Evolutionary conservation across 2,888 invertebrate genomes (phyloP).

Genomic region (Mythimna vitellina): DNA sequence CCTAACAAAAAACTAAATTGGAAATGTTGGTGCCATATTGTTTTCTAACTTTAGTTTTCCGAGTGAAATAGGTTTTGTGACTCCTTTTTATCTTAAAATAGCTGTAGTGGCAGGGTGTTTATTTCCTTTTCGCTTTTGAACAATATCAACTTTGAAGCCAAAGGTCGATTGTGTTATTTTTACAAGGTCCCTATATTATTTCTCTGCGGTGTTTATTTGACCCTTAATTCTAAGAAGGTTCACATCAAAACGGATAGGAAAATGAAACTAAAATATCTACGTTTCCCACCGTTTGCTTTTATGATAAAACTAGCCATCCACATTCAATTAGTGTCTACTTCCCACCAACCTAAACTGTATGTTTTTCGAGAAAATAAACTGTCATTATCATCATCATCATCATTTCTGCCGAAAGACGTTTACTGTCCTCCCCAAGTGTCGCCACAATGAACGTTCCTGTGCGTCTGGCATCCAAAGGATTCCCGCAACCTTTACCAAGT

Average conservation of each 20-base stretch:
- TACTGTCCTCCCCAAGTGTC: too few relatives aligned
- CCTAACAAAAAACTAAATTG: constrained; percentile 57
- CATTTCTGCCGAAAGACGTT: too few relatives aligned
- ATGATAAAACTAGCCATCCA: too few relatives aligned
- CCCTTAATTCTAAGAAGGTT: not conserved
- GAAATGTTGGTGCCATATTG: constrained; percentile 57
- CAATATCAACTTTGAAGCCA: constrained; percentile 7
- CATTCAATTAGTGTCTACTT: too few relatives aligned
- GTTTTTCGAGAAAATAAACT: too few relatives aligned
- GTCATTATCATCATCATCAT: too few relatives aligned
- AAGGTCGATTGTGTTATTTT: constrained; percentile 6
- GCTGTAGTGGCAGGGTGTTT: constrained; percentile 25
- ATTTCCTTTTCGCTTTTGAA: constrained; percentile 20
- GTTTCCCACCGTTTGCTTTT: not conserved
- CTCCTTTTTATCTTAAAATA: constrained; percentile 40
- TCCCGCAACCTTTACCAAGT: too few relatives aligned
- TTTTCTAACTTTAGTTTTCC: constrained; percentile 48
- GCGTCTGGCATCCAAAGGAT: too few relatives aligned
- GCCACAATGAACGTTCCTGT: too few relatives aligned
- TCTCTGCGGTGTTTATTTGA: constrained; percentile 4
- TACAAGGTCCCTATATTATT: not conserved
- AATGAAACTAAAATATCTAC: not conserved
- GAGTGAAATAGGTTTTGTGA: constrained; percentile 38
- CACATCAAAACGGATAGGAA: not conserved
- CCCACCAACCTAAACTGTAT: too few relatives aligned